These are phyloP conservation scores for Rhagologus leucostigma DNA, from an alignment of 2,113 vertebrate species.

Conservation along the genomic window DNA sequence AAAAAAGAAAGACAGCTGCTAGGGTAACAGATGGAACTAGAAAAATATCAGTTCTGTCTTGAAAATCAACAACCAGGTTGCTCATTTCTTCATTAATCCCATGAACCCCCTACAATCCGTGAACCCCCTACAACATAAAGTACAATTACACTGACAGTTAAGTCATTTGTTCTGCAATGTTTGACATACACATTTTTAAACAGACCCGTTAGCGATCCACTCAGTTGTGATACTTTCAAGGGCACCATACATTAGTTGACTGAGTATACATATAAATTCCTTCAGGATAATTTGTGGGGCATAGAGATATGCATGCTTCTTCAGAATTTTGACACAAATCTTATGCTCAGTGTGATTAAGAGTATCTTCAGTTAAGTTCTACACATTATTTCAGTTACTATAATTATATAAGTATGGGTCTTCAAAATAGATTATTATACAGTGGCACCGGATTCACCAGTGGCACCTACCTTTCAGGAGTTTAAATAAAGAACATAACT, in stretches of 20 bases:
- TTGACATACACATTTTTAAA: not conserved
- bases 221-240: not conserved
- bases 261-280: not conserved
- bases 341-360: not conserved
- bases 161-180: not conserved
- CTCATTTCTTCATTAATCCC: not conserved
- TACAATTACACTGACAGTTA: not conserved
- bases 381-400: not conserved
- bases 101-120: not conserved
- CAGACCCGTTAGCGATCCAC: not conserved
- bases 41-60: not conserved
- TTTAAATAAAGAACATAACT: not conserved
- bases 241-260: not conserved
- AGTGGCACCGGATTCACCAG: not conserved
- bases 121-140: not conserved
- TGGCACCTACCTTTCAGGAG: not conserved
- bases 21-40: not conserved
- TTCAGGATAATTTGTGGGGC: not conserved
- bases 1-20: not conserved
- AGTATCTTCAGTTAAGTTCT: not conserved
- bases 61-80: not conserved
- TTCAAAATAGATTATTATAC: not conserved
- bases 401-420: not conserved
- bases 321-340: not conserved
- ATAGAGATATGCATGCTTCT: not conserved